A percentile compares a stretch with the other conserved stretches of the same genome.
Evolutionary conservation across 2,888 invertebrate genomes (phyloP).

Genomic region (Dastarcus helophoroides): DNA sequence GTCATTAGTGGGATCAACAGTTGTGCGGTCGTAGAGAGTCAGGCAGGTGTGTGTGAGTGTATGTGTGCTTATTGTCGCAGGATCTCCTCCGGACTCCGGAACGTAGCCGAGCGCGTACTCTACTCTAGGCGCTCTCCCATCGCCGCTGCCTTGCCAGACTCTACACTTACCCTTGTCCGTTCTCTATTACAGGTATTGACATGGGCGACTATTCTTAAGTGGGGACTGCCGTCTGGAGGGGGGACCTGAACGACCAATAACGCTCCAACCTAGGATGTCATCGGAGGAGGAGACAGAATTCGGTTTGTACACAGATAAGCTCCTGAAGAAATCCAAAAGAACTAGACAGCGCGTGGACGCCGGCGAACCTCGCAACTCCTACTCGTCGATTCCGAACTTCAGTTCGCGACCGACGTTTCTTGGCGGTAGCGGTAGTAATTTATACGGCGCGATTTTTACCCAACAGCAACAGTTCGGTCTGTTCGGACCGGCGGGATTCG

Average conservation of each 20-base stretch:
- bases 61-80: too few species aligned
- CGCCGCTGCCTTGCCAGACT: slow-evolving; percentile 8
- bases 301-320: slow-evolving; percentile 88
- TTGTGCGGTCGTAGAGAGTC: slow-evolving; percentile 20
- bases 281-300: slow-evolving; percentile 92
- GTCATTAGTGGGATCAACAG: slow-evolving; percentile 24
- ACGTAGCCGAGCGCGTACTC: slow-evolving; percentile 8
- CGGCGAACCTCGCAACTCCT: slow-evolving; percentile 89
- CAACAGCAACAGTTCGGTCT: slow-evolving; percentile 72
- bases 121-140: slow-evolving; percentile 6
- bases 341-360: slow-evolving; percentile 94
- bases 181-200: slow-evolving; percentile 35
- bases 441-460: slow-evolving; percentile 78
- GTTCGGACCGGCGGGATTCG: slow-evolving; percentile 73
- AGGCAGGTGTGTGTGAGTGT: slow-evolving; percentile 24
- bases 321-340: slow-evolving; percentile 86
- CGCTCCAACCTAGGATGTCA: slow-evolving; percentile 86
- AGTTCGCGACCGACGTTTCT: slow-evolving; percentile 72
- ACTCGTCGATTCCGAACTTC: slow-evolving; percentile 68
- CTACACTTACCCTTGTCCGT: slow-evolving; percentile 9
- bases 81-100: slow-evolving; percentile 6
- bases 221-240: slow-evolving; percentile 46
- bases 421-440: slow-evolving; percentile 55
- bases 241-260: slow-evolving; percentile 67
- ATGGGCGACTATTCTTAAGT: slow-evolving; percentile 42